Conservation (phyloP, 2,888 invertebrate genomes). For the Corbicula japonica region DNA sequence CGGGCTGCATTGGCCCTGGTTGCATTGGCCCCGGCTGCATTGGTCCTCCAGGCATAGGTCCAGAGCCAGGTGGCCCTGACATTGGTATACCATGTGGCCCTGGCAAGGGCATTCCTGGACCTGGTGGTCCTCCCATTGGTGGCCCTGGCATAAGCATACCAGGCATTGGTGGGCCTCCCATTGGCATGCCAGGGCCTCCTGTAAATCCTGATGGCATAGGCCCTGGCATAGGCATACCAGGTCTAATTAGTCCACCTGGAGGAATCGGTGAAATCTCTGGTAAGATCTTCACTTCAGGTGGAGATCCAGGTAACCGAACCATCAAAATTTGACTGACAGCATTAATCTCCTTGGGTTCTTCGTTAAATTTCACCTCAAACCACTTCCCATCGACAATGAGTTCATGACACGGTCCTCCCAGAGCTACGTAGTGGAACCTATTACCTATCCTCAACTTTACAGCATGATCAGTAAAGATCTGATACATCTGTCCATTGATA, state of each 20-base stretch:
- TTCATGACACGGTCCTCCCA: conserved; percentile 86
- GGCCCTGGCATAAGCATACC: conserved; percentile 16
- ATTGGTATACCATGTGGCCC: background rate
- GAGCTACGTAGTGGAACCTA: conserved; percentile 81
- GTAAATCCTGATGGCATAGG: background rate
- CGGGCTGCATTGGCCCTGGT: conserved; percentile 43
- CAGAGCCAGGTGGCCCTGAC: conserved; percentile 25
- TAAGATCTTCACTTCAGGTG: conserved; percentile 96
- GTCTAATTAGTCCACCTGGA: conserved; percentile 23
- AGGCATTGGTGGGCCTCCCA: conserved; percentile 18
- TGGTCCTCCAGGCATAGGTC: conserved; percentile 29
- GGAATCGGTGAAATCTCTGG: conserved; percentile 58
- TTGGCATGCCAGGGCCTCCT: conserved; percentile 19
- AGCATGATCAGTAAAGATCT: conserved; percentile 82
- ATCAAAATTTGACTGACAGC: conserved; percentile 92
- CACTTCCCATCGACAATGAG: conserved; percentile 85
- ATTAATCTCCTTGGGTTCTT: conserved; percentile 93
- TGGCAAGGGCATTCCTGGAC: conserved; percentile 6
- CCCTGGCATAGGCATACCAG: conserved; percentile 43
- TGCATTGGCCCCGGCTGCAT: conserved; percentile 25
- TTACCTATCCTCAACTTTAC: conserved; percentile 87
- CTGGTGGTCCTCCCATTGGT: background rate
- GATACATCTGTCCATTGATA: conserved; percentile 92
- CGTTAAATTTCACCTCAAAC: conserved; percentile 95
- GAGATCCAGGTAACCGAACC: conserved; percentile 93